Evolutionary conservation across 2,888 invertebrate species (phyloP), one percentile per base, ranked within the genome.

Genomic region (Ophioninae sp.): DNA sequence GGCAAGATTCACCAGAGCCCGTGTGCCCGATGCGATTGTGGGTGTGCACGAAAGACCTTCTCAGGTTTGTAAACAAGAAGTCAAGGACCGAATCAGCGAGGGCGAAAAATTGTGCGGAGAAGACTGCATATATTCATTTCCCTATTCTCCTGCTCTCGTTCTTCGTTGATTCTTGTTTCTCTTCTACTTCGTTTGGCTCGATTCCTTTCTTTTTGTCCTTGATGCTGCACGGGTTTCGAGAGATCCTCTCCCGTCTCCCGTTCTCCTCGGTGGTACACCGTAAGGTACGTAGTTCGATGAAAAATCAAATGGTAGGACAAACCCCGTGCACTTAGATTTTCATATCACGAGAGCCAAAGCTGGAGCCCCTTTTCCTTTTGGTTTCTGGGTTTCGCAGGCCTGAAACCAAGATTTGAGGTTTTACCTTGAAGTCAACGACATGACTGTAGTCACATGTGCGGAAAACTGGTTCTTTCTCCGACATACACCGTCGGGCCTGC

Each of bases 61-160:
- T 79, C 70, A 70, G 76, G 81, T 85, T 86, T 86, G 84, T 82
- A 86, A 86, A 85, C 86, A 85, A 73, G 70, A 65, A 83, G 83
- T 86, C 85, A 83, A 85, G 85, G 83, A 84, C 82, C 85, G 81
- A 72, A 67, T 68, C 30, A 79, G 30, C 50, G 69, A n/a, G 74
- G 20, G 64, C 62, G 80, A 59, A 77, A 81, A 68, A 69, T n/a
- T 21, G 68, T 57, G 80, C 69, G 69, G 74, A 77, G 69, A 59
- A 80, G 73, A 50, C 80, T 61, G 73, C 72, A 75, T 65, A 68
- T 57, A 70, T 56, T 41, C 13, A 62, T 61, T 74, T 68, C 61
- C 39, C 30, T 56, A 61, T 72, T 65, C 65, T 74, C 17, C 39
- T 44, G 44, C 69, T 80, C 73, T 65, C 44, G 69, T 37, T 77